Percentiles rank a stretch among this genome's conserved stretches.
Evolutionary conservation across 2,888 invertebrate species (phyloP).

Genomic region (Dione juno): DNA sequence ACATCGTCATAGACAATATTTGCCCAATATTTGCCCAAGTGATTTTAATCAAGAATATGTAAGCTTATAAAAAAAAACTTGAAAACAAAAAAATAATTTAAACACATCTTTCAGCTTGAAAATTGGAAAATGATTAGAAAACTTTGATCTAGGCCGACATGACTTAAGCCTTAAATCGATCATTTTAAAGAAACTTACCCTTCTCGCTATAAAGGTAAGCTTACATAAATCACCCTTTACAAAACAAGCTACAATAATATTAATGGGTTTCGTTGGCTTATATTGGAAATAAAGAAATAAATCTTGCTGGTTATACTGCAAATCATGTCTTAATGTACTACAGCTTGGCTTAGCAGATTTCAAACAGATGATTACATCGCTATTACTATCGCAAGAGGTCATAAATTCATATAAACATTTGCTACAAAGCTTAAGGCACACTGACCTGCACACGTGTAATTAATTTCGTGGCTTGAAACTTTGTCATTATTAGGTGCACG

Average conservation of each 20-base stretch:
- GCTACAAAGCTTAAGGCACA: conserved; percentile 5
- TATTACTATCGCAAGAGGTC: neutral
- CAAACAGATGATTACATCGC: neutral
- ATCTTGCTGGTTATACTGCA: neutral
- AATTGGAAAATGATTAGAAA: conserved; percentile 54
- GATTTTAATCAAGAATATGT: no score
- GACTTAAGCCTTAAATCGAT: conserved; percentile 60
- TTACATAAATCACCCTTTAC: conserved; percentile 35
- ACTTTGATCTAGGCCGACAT: conserved; percentile 59
- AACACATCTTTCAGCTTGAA: conserved; percentile 7
- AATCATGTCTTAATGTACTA: neutral
- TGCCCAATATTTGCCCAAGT: no score
- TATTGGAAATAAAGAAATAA: neutral
- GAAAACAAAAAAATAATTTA: no score
- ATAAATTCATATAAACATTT: conserved; percentile 16
- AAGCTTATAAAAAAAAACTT: no score
- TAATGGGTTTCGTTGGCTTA: neutral
- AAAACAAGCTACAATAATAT: conserved; percentile 18
- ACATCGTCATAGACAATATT: no score
- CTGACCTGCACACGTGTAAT: conserved; percentile 19
- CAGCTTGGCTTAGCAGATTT: neutral
- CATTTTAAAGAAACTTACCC: conserved; percentile 46
- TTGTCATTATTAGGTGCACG: conserved; percentile 14
- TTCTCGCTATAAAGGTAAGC: conserved; percentile 59
- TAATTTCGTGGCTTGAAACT: conserved; percentile 20